phyloP scores from a whole-genome alignment of 2,113 vertebrate genomes.

The Festucalex cinctus region DNA sequence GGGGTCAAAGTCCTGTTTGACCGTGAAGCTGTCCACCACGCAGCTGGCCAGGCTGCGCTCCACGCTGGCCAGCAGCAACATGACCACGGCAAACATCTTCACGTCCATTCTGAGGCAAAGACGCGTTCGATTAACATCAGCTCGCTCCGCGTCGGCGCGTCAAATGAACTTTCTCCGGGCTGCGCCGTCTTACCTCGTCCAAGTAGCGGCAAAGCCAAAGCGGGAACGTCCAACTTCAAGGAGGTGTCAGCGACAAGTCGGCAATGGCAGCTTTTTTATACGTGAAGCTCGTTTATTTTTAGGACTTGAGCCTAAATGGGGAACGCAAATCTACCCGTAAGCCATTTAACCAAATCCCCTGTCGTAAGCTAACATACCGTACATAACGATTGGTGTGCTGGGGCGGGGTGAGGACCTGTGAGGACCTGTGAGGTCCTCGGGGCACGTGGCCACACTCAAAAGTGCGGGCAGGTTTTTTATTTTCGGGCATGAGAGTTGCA shows the following conservation, averaged over 20 bases:
- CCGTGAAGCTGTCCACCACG: slow-evolving; percentile 80
- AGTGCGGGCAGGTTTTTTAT: slow-evolving; percentile 17
- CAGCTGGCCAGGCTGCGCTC: slow-evolving; percentile 76
- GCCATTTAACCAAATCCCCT: slow-evolving; percentile 59
- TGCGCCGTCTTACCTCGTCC: slow-evolving; percentile 31
- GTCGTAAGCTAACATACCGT: slow-evolving; percentile 43
- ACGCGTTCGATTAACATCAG: background rate
- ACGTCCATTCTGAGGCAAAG: slow-evolving; percentile 48
- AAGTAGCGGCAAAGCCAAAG: slow-evolving; percentile 1
- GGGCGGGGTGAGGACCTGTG: background rate
- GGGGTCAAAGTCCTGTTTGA: slow-evolving; percentile 82
- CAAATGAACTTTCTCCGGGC: background rate
- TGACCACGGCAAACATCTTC: slow-evolving; percentile 61
- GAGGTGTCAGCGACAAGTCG: slow-evolving; percentile 11
- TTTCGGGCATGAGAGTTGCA: background rate
- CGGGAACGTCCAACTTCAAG: slow-evolving; percentile 20
- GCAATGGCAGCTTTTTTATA: slow-evolving; percentile 36
- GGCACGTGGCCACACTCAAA: slow-evolving; percentile 15
- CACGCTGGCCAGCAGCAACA: slow-evolving; percentile 69
- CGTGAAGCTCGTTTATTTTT: slow-evolving; percentile 42
- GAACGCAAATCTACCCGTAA: slow-evolving; percentile 58
- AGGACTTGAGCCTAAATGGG: slow-evolving; percentile 55
- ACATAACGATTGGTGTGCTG: slow-evolving; percentile 10
- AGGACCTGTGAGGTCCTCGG: slow-evolving; percentile 12
- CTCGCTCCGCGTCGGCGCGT: background rate